These are phyloP conservation scores for Anodontia alba DNA, from an alignment of 2,888 invertebrate species.

Conservation along the genomic window DNA sequence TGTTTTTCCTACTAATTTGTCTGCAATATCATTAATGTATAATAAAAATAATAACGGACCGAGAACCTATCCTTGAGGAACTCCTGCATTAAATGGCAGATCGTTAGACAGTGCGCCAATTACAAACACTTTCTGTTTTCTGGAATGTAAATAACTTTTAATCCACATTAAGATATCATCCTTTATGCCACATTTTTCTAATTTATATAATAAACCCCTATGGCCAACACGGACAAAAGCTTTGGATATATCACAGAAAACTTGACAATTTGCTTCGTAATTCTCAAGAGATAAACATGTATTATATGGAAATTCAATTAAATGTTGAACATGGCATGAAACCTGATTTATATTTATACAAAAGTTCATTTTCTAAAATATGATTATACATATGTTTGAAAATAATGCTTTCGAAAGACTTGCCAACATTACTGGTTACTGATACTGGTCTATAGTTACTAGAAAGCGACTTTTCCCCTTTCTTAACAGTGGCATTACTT, in stretches of 20 bases:
- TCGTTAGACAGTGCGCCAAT: not conserved
- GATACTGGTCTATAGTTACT: slow-evolving; percentile 3
- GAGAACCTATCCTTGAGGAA: slow-evolving; percentile 9
- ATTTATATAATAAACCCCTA: not conserved
- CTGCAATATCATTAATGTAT: slow-evolving; percentile 9
- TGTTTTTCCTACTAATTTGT: not conserved
- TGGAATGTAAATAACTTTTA: not conserved
- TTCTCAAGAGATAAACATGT: not conserved
- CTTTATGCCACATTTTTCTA: not conserved
- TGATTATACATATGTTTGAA: slow-evolving; percentile 17
- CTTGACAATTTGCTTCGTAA: not conserved
- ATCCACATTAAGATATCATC: not conserved
- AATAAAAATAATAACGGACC: slow-evolving; percentile 4
- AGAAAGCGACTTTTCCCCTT: not conserved
- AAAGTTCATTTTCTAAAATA: not conserved
- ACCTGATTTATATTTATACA: slow-evolving; percentile 20
- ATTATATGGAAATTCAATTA: slow-evolving; percentile 8
- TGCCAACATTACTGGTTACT: not conserved
- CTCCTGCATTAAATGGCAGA: not conserved
- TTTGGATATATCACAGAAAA: not conserved
- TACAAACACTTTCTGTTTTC: not conserved
- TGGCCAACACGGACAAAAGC: slow-evolving; percentile 14
- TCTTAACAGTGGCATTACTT: not conserved
- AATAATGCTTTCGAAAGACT: not conserved
- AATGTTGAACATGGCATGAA: not conserved